Conservation (phyloP, 2,797 vertebrate genomes). For the Chrysocyon brachyurus region DNA sequence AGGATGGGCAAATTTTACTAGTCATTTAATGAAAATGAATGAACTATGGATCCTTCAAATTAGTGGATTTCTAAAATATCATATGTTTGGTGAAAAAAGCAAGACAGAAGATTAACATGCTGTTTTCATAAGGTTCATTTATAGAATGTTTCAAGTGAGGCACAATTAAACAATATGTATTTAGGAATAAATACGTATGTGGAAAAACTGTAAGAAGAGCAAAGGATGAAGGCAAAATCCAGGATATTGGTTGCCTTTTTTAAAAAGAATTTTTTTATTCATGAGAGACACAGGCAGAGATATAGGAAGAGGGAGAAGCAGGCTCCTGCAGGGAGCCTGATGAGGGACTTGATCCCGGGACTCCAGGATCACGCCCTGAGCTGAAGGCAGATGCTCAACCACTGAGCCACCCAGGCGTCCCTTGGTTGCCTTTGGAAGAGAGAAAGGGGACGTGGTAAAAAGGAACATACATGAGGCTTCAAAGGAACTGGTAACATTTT, state of each 20-base stretch:
- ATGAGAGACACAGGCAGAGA: no score
- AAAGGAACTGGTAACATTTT: background rate
- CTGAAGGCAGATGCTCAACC: no score
- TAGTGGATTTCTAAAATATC: background rate
- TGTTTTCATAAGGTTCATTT: constrained; percentile 32
- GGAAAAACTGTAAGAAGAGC: background rate
- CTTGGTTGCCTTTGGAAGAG: background rate
- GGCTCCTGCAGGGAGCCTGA: no score
- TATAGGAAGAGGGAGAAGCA: no score
- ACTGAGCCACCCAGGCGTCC: no score
- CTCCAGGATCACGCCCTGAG: no score
- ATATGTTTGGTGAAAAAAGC: background rate
- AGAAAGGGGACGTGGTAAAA: background rate
- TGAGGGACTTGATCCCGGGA: no score
- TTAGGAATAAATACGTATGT: background rate
- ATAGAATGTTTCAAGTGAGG: background rate
- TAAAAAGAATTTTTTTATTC: no score
- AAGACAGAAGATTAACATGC: background rate
- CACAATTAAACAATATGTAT: background rate
- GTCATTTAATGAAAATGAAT: background rate
- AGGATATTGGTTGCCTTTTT: background rate
- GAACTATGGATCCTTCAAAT: background rate
- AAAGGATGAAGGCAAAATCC: background rate
- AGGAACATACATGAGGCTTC: background rate
- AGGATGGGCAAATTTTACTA: background rate